Evolutionary conservation across 2,797 vertebrate genomes (phyloP).

Genomic region (Sebastes kiyomatsui): DNA sequence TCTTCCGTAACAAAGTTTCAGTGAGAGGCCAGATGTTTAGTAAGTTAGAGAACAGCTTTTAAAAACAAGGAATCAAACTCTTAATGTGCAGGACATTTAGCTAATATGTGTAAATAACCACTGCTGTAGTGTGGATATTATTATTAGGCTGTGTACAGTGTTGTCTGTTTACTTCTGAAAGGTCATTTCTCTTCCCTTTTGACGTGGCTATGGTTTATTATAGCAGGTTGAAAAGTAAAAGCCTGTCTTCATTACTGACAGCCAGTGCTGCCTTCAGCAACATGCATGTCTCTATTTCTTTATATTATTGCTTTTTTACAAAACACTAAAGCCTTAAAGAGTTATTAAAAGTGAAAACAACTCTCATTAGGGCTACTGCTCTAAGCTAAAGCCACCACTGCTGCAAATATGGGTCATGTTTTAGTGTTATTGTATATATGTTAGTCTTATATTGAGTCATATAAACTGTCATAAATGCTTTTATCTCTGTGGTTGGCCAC

Average conservation of each 20-base stretch:
- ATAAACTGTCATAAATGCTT: not conserved
- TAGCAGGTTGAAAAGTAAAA: slow-evolving; percentile 42
- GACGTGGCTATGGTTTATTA: slow-evolving; percentile 58
- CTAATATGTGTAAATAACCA: fast-evolving
- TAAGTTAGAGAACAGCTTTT: slow-evolving; percentile 40
- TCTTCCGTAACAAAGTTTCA: slow-evolving; percentile 83
- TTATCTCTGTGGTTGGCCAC: not conserved
- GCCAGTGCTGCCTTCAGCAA: not conserved
- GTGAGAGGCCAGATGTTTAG: slow-evolving; percentile 77
- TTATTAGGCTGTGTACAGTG: not conserved
- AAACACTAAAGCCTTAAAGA: not conserved
- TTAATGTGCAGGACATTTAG: fast-evolving
- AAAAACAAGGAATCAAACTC: not conserved
- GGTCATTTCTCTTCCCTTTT: slow-evolving; percentile 43
- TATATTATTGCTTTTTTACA: not conserved
- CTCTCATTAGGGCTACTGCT: not conserved
- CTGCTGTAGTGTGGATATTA: fast-evolving
- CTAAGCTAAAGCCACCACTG: not conserved
- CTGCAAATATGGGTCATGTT: not conserved
- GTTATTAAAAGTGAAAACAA: not conserved
- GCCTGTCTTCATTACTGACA: not conserved
- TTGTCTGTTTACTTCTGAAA: slow-evolving; percentile 1
- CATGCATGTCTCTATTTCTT: not conserved
- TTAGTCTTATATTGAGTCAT: not conserved
- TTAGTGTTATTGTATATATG: not conserved